Base-by-base conservation (phyloP, 2,113 vertebrate genomes). In the Vulpes ferrilata region DNA sequence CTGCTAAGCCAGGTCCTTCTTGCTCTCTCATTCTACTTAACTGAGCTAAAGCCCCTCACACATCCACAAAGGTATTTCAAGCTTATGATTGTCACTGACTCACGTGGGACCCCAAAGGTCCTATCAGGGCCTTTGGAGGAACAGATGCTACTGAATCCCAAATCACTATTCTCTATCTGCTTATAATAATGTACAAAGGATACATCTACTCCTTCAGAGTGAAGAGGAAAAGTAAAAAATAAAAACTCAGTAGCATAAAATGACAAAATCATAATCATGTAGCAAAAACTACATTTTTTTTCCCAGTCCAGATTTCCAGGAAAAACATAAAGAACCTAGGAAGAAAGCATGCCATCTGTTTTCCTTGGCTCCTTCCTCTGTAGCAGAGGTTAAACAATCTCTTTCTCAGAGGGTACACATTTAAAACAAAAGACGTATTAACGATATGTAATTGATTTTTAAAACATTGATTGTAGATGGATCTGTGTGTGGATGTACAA, bases 271-370 rank as follows among this genome's bases (percentile, higher is more conserved):
- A 74, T 64, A 95, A 71, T 25, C 35, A 85, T 7, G 22, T 79
- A 73, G 55, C 15, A 84, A 82, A 92, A 89, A 65, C 12, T 35
- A 43, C n/a, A 67, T 62, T 92, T 73, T 94, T 27, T 91, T 94
- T 69, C n/a, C 6, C 35, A 69, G 11, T 81, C 74, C n/a, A 67
- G 12, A 73, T 91, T 88, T 74, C 59, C 22, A 82, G 53, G 30
- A 65, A 76, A 91, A 94, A 53, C 11, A 84, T 22, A 93, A 93
- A 69, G 30, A 57, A 94, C 76, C 88, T 7, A 55, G 38, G 38
- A 79, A 85, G 9, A 27, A 92, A 25, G 4, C 13, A 78, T 3
- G 17, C 11, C 43, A 43, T 43, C 43, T 43, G 17, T 59, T 87
- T 92, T 83, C 38, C 60, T 83, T 88, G 60, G 60, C 27, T 71